Conservation (phyloP, 2,888 invertebrate genomes). For the Odontocolon sp. region DNA sequence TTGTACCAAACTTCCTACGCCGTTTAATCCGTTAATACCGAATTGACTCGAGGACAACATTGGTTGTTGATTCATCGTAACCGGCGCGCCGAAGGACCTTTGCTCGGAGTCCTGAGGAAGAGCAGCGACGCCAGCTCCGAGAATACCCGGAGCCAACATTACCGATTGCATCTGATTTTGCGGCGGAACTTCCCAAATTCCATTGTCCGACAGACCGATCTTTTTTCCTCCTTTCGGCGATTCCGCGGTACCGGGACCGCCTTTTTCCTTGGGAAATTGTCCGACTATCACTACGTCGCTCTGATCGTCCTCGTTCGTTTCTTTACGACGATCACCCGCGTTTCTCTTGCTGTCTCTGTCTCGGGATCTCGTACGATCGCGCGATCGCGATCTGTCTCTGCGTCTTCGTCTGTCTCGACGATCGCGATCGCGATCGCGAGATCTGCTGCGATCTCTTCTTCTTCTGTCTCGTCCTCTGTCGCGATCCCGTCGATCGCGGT, state of each 20-base stretch:
- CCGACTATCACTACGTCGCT: constrained; percentile 78
- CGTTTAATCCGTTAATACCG: constrained; percentile 74
- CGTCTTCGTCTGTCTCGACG: constrained; percentile 81
- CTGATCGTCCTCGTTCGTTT: constrained; percentile 70
- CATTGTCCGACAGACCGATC: constrained; percentile 69
- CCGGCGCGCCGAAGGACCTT: constrained; percentile 65
- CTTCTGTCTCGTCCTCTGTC: constrained; percentile 63
- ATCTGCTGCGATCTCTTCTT: constrained; percentile 75
- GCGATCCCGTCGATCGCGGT: constrained; percentile 69
- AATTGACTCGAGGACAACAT: constrained; percentile 73
- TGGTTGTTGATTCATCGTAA: constrained; percentile 63
- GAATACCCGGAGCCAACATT: constrained; percentile 74
- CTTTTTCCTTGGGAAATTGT: constrained; percentile 76
- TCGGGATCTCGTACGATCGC: constrained; percentile 73
- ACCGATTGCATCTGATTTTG: constrained; percentile 76
- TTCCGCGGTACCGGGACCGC: constrained; percentile 2
- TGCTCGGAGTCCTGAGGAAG: constrained; percentile 56
- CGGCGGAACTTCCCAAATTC: constrained; percentile 79
- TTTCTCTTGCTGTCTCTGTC: constrained; percentile 78
- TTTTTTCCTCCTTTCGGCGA: constrained; percentile 55
- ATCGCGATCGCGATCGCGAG: constrained; percentile 83
- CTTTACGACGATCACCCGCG: constrained; percentile 70
- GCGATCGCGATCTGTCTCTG: constrained; percentile 82
- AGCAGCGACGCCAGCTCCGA: constrained; percentile 68
- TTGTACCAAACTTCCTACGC: constrained; percentile 71